Evolutionary conservation across 1,140 invertebrate genomes (phyloP), one percentile per base, ranked within the genome.

Genomic region (Euglossa dilemma): DNA sequence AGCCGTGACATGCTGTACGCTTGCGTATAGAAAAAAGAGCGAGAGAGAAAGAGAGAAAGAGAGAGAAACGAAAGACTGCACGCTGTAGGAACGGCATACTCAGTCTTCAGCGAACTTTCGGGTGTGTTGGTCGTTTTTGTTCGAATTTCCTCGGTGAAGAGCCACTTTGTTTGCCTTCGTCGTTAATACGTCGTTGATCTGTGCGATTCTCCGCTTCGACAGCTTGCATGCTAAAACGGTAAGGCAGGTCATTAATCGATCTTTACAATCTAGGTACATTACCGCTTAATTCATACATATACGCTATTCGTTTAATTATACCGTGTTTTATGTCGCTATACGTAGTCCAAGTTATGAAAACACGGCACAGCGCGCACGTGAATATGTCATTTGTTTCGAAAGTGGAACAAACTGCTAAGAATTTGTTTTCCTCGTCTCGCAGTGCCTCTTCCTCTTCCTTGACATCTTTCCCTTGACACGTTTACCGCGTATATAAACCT

Each of bases 41-140:
- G 25, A n/a, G 7, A 45, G 25, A 28, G 36, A 47, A 36, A 36
- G 4, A 36, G 36, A 36, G 36, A 36, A 36, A 28, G 25, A n/a
- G 7, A 45, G 25, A 28, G n/a, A 47, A 64, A 67, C 4, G 52
- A 54, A 74, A 25, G 47, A 57, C 59, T 43, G 52, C 6, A 81
- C 52, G 16, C 25, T 47, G 80, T 66, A 81, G 57, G 16, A 56
- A 70, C 56, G 59, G 20, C 57, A 73, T 36, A 43, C 43, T 76
- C 52, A 81, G 80, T 81, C 80, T 75, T 67, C 80, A 57, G 52
- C 80, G 43, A 75, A 81, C 72, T 57, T 75, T 81, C 52, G 80
- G 61, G 12, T 57, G 14, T 25, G 6, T 18, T 56, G n/a, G 61
- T 43, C 6, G 50, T 54, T 20, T n/a, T 36, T n/a, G 11, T 12